Percentiles rank a stretch among this genome's conserved stretches.
These are phyloP conservation scores for Gadopsis marmoratus DNA, from an alignment of 2,797 vertebrate genomes.

Conservation along the genomic window DNA sequence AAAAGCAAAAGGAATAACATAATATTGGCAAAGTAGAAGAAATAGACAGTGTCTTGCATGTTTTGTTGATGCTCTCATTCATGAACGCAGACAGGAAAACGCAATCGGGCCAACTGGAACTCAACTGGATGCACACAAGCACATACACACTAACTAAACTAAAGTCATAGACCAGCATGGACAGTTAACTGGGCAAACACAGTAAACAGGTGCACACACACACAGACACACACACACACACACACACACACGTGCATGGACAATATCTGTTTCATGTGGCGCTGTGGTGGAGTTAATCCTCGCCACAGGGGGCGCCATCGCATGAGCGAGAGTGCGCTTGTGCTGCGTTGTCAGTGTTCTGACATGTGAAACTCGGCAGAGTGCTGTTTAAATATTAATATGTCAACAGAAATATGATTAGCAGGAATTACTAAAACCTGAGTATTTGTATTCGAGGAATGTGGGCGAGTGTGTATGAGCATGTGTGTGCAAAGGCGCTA, in stretches of 20 bases:
- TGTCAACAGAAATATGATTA: slow-evolving; percentile 45
- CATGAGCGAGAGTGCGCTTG: slow-evolving; percentile 43
- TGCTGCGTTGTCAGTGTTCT: slow-evolving; percentile 46
- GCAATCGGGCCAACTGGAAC: too few relatives aligned
- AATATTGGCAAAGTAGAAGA: background rate
- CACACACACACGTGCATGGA: background rate
- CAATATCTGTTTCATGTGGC: slow-evolving; percentile 32
- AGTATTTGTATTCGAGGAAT: slow-evolving; percentile 13
- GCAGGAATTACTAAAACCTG: slow-evolving; percentile 23
- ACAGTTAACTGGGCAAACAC: background rate
- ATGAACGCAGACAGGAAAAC: too few relatives aligned
- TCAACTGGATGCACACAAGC: background rate
- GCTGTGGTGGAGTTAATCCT: slow-evolving; percentile 43
- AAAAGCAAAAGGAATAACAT: background rate
- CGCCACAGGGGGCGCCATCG: slow-evolving; percentile 46
- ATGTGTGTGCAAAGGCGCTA: background rate
- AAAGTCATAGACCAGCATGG: background rate
- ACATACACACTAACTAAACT: background rate
- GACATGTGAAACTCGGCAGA: slow-evolving; percentile 36
- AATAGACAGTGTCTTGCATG: background rate
- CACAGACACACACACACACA: slow-evolving; percentile 1
- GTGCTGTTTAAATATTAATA: slow-evolving; percentile 56
- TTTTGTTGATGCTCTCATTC: too few relatives aligned
- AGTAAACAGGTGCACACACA: background rate
- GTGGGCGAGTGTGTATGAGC: slow-evolving; percentile 1